These are phyloP conservation scores for Enteromius anoplus DNA, from an alignment of 2,797 vertebrate genomes.

Conservation along the genomic window DNA sequence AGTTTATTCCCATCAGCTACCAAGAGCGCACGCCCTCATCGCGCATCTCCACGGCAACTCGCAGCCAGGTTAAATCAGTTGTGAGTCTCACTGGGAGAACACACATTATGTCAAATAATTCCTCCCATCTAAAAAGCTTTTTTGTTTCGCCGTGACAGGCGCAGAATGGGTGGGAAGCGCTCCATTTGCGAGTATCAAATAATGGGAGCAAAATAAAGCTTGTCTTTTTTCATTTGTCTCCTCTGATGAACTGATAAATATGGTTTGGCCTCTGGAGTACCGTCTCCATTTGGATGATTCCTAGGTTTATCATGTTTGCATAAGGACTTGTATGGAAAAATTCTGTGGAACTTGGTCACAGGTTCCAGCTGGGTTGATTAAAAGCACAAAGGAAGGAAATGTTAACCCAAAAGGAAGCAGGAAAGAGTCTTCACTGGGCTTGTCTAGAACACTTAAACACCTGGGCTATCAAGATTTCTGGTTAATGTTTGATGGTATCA, in stretches of 20 bases:
- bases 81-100: conserved; percentile 42
- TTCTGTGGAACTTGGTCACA: neutral
- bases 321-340: conserved; percentile 27
- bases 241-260: conserved; percentile 54
- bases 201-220: conserved; percentile 45
- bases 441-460: conserved; percentile 18
- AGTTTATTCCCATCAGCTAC: conserved; percentile 38
- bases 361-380: neutral
- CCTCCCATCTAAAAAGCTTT: conserved; percentile 46
- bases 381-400: neutral
- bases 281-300: conserved; percentile 24
- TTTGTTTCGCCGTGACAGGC: conserved; percentile 30
- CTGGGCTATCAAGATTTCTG: neutral
- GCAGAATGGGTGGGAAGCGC: conserved; percentile 26
- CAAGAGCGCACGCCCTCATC: conserved; percentile 13
- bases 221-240: conserved; percentile 53
- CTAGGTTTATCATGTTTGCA: conserved; percentile 39
- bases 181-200: conserved; percentile 45
- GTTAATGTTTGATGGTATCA: conserved; percentile 33
- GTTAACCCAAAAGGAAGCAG: neutral
- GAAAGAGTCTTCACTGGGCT: neutral
- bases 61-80: conserved; percentile 48
- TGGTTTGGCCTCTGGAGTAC: conserved; percentile 39
- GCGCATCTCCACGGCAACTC: conserved; percentile 48
- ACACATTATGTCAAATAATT: conserved; percentile 52